These are phyloP conservation scores for Ptilonorhynchus violaceus DNA, from an alignment of 2,113 vertebrate species.

Conservation along the genomic window DNA sequence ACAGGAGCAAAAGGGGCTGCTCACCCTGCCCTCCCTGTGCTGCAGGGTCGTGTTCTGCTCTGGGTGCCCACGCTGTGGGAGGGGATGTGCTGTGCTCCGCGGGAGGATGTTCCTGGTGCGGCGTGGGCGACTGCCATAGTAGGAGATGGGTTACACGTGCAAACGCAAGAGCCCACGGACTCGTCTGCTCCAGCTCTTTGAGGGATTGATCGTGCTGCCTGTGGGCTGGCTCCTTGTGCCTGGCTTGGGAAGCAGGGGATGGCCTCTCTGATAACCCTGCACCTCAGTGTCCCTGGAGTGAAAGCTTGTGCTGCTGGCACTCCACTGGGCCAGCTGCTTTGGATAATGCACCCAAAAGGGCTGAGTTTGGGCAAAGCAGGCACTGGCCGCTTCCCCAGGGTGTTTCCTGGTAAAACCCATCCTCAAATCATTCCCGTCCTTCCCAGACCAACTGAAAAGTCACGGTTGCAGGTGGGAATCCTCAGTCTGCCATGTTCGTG, in stretches of 20 bases:
- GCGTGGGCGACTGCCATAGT: fast-evolving
- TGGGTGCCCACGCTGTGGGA: fast-evolving
- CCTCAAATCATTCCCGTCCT: fast-evolving
- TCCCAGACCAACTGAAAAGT: fast-evolving
- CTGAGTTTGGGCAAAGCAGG: neutral
- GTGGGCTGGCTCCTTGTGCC: neutral
- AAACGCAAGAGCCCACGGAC: fast-evolving
- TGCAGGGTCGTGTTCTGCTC: fast-evolving
- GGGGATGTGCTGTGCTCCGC: neutral
- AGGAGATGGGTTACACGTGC: neutral
- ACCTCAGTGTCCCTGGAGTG: neutral
- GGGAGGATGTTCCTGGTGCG: neutral
- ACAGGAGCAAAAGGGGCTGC: neutral
- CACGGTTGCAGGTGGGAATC: fast-evolving
- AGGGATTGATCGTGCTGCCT: neutral
- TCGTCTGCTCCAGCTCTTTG: neutral
- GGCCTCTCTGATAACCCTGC: neutral
- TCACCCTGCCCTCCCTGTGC: neutral
- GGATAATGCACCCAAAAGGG: neutral
- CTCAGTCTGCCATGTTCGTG: fast-evolving
- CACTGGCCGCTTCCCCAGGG: fast-evolving
- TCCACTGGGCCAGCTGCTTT: fast-evolving
- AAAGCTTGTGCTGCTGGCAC: neutral
- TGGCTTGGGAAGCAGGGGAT: neutral
- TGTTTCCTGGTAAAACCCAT: fast-evolving